Conservation (phyloP, 2,797 vertebrate species). For the Ptychadena robeensis region DNA sequence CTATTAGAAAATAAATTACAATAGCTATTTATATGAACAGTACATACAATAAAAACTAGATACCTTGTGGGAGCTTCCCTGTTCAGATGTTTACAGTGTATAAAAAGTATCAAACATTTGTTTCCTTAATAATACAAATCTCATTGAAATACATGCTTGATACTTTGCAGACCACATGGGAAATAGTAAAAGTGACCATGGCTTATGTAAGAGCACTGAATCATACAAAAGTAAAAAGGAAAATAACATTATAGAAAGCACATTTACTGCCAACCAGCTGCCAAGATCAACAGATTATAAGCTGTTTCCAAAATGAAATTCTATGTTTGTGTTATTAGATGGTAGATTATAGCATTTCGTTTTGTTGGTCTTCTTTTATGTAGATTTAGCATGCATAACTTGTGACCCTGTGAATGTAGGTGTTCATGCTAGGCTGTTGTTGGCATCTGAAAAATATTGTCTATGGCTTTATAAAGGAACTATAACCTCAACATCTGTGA, state of each 20-base stretch:
- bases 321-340: neutral
- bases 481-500: too few relatives aligned
- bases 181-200: neutral
- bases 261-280: constrained; percentile 8
- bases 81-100: neutral
- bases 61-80: neutral
- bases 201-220: constrained; percentile 5
- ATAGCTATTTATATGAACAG: neutral
- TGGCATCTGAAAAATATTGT: too few relatives aligned
- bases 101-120: neutral
- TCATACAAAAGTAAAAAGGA: constrained; percentile 2
- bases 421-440: too few relatives aligned
- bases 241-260: constrained; percentile 16
- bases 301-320: neutral
- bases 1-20: neutral
- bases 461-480: too few relatives aligned
- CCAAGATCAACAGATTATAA: neutral
- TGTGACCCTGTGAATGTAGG: too few relatives aligned
- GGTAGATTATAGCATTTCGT: neutral
- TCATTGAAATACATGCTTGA: neutral
- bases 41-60: neutral
- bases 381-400: neutral
- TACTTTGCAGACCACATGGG: neutral
- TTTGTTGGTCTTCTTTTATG: neutral
- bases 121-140: neutral